Base-by-base conservation (phyloP, 2,797 vertebrate species). In the Xenentodon cancila region DNA sequence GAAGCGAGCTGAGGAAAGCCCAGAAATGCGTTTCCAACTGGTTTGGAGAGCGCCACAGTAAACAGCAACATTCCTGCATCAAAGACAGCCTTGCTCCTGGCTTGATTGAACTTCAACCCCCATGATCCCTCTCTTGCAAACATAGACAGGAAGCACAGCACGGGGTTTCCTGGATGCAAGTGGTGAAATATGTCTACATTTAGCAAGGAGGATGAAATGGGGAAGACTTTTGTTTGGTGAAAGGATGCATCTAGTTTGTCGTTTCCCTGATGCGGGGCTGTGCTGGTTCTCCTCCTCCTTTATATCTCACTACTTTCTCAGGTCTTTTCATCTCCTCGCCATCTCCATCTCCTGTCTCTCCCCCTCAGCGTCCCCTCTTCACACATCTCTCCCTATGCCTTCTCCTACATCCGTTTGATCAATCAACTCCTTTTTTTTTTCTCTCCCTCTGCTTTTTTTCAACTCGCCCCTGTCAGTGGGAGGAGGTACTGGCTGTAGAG, bases 161-260 rank as follows among this genome's bases (percentile, higher is more conserved):
- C 60, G 30, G 73, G 61, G 75, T 79, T 89, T 91, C 85, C 91
- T 90, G 83, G 65, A 76, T 53, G 44, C 71, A 56, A 50, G 67
- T 52, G 68, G 78, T 76, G 63, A 55, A 71, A 71, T 89, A 85
- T 89, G 88, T 92, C 86, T 89, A 89, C 84, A 87, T 79, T 84
- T 70, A 53, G 71, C 0, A 0, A 43, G 53, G 61, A 64, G 66
- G 67, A 85, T 77, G 80, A 81, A 79, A 75, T 30, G 16, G 69
- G 60, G 59, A 71, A 75, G 79, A 71, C 47, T 69, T 80, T 60
- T 81, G 69, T 85, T 83, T 73, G 78, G 69, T 52, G 59, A 82
- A 64, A 79, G 77, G 77, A 84, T 77, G 81, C 63, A 59, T 83
- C 53, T 71, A 6, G 63, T 81, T 78, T 79, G 64, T 72, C 37